Evolutionary conservation across 2,113 vertebrate species (phyloP).

Genomic region (Strix aluco): DNA sequence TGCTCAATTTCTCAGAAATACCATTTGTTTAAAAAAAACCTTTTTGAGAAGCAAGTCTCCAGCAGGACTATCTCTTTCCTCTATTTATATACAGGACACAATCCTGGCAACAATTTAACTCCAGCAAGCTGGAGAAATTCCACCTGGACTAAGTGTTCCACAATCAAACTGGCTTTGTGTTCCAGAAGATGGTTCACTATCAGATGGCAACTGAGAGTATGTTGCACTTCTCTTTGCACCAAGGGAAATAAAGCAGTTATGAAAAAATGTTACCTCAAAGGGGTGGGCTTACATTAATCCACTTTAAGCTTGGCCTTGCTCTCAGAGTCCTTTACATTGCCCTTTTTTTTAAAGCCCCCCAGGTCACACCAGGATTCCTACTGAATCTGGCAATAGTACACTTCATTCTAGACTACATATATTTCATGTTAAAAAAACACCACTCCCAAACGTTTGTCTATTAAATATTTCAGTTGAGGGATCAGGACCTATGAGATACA

Average conservation of each 20-base stretch:
- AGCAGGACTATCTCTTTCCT: not conserved
- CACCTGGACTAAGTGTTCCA: constrained; percentile 24
- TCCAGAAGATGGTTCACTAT: not conserved
- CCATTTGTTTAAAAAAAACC: constrained; percentile 7
- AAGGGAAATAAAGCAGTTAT: not conserved
- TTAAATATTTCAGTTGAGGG: not conserved
- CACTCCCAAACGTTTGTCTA: not conserved
- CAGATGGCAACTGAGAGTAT: not conserved
- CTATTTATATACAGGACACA: constrained; percentile 15
- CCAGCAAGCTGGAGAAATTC: constrained; percentile 37
- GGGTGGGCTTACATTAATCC: not conserved
- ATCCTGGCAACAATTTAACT: constrained; percentile 27
- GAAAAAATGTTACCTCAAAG: not conserved
- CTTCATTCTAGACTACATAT: not conserved
- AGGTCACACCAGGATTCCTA: not conserved
- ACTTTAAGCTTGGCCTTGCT: not conserved
- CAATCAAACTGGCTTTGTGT: not conserved
- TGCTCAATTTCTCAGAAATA: constrained; percentile 47
- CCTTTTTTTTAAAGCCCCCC: not conserved
- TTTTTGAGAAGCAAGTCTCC: not conserved
- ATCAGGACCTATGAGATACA: not conserved
- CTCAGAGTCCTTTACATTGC: not conserved
- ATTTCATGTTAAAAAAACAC: not conserved
- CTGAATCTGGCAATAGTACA: not conserved
- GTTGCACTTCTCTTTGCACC: not conserved